Evolutionary conservation across 2,113 vertebrate genomes (phyloP), one percentile per base, ranked within the genome.

Genomic region (Corythoichthys haematopterus): DNA sequence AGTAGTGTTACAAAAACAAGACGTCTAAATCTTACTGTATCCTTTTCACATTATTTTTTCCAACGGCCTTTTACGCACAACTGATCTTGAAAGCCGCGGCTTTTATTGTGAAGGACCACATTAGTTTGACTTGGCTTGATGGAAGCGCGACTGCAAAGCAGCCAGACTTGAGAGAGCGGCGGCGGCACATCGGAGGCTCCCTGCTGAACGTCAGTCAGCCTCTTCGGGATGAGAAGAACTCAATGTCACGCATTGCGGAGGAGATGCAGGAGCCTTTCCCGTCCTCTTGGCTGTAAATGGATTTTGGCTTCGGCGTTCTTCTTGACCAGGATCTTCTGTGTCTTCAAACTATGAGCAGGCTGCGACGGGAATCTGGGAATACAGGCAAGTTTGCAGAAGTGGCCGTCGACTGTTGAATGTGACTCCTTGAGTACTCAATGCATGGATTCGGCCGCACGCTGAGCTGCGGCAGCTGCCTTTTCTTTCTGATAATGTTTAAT

Each of bases 321-420:
- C 9, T 20, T 11, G 5, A 45, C 35, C 37, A 4, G 56, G 70
- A 74, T 59, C 36, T 55, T 0, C 1, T 28, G 43, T 2, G 55
- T 66, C 52, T 6, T 56, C 55, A 36, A 74, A 77, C 51, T 77
- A 52, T 53, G 65, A 72, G 3, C 55, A 16, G 51, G 63, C 58
- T 53, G 74, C 79, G 73, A 69, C 79, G 76, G 78, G 69, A 77
- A 56, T 53, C 15, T 4, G 64, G 45, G 52, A 35, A 69, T 7
- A 40, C 64, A 77, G 67, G 63, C 71, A 84, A 84, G 80, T 80
- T 43, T 57, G 2, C 38, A 45, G 3, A 70, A 82, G 68, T 65
- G 20, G 0, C 1, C 1, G n/a, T 20, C 13, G 58, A 60, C 38
- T 63, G 35, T 53, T 57, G 47, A 43, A 20, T 57, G 58, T 28